Evolutionary conservation across 2,113 vertebrate genomes (phyloP).

Genomic region (Rhineura floridana): DNA sequence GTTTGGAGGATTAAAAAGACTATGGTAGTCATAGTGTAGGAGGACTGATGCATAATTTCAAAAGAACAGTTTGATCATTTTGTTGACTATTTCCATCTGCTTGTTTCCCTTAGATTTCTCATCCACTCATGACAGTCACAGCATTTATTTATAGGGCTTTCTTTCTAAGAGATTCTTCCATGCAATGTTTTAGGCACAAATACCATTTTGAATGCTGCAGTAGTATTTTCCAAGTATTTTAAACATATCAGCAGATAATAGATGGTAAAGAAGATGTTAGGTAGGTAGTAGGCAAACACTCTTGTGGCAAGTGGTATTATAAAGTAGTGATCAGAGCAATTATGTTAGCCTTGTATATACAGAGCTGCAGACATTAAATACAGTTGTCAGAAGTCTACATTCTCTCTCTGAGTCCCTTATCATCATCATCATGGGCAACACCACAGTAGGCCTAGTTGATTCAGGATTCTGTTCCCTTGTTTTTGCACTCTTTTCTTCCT

Average conservation of each 20-base stretch:
- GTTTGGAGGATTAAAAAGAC: background rate
- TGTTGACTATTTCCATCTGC: background rate
- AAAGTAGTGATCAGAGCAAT: background rate
- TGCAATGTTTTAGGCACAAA: background rate
- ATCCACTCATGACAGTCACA: fast-evolving
- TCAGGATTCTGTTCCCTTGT: background rate
- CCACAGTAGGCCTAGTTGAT: background rate
- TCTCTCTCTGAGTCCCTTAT: no score
- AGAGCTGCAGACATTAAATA: background rate
- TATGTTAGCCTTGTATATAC: background rate
- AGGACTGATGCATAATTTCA: background rate
- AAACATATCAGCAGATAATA: background rate
- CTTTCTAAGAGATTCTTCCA: background rate
- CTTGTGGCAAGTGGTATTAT: background rate
- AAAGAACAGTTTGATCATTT: background rate
- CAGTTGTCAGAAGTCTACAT: no score
- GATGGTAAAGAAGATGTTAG: no score
- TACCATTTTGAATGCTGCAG: background rate
- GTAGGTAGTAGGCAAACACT: background rate
- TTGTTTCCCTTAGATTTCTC: background rate
- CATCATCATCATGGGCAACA: no score
- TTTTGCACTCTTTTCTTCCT: background rate
- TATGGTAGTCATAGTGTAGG: background rate
- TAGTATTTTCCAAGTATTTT: background rate
- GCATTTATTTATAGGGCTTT: background rate